These are phyloP conservation scores for Plemyria rubiginata DNA, from an alignment of 2,888 invertebrate genomes.

Conservation along the genomic window DNA sequence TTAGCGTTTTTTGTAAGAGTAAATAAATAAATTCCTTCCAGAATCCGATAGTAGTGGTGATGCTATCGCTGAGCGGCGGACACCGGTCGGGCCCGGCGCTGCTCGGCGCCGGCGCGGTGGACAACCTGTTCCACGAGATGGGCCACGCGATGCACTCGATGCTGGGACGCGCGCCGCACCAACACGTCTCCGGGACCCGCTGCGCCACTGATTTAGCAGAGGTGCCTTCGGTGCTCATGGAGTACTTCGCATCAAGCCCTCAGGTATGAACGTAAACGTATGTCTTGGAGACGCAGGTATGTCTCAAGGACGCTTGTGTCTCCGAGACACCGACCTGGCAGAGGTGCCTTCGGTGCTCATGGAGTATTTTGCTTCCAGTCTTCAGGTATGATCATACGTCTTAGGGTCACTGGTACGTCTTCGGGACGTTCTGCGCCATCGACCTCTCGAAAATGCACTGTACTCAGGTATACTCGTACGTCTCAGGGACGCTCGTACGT, in stretches of 20 bases:
- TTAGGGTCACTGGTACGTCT: too few species aligned
- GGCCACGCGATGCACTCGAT: constrained; percentile 78
- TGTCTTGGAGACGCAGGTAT: too few species aligned
- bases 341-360: constrained; percentile 99
- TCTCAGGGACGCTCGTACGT: too few species aligned
- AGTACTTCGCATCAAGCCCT: constrained; percentile 96
- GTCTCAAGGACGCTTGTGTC: constrained; percentile 78
- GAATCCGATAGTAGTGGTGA: constrained; percentile 96
- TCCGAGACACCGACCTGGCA: constrained; percentile 99
- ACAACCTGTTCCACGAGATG: constrained; percentile 89
- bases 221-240: constrained; percentile 99
- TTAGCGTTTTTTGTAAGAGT: too few species aligned
- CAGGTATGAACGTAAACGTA: constrained; percentile 67
- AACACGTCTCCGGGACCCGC: too few species aligned
- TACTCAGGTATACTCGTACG: too few species aligned
- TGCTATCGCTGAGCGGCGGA: constrained; percentile 93
- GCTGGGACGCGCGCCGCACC: too few species aligned
- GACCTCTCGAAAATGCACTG: too few species aligned
- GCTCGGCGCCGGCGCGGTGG: constrained; percentile 93
- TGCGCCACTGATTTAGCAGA: constrained; percentile 91
- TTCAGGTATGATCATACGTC: constrained; percentile 69
- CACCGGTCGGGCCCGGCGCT: constrained; percentile 89
- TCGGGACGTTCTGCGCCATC: too few species aligned
- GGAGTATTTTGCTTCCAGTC: constrained; percentile 98
- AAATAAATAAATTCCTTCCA: too few species aligned